Evolutionary conservation across 2,888 invertebrate species (phyloP), one percentile per base, ranked within the genome.

Genomic region (Dasypogon diadema): DNA sequence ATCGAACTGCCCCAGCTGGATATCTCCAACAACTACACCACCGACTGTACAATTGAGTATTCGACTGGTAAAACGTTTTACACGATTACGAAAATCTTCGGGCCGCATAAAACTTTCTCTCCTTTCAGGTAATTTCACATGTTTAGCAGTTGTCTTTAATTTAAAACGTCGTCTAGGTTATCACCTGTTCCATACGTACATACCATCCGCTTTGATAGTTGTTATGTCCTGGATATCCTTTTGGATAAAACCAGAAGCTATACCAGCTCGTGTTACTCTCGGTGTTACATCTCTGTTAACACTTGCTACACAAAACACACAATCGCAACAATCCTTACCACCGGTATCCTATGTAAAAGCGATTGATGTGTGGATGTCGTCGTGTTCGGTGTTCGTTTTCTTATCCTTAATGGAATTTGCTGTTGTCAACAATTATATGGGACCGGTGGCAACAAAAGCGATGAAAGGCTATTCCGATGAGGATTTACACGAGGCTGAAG

Each of bases 161-260:
- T 87, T 96, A 75, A 90, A 92, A 54, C 89, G 96, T 2, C 90
- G 96, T 1, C 88, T 96, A 18, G 96, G 96, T 14, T 96, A 96
- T 87, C 95, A 96, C 84, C 88, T 96, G 72, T 95, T 96, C 85
- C 96, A 96, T 87, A 96, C 96, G 0, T 96, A 96, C 85, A 95
- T 96, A 81, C 96, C 96, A 0, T 95, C 96, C 1, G 95, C 95
- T 0, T 88, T 96, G 79, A 96, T 96, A 83, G 96, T 96, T 56
- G 95, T 96, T 76, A 95, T 97, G 94, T 96, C 95, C 77, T 97
- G 96, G 96, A 96, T 97, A 80, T 96, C 96, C 0, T 97, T 97
- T 87, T 97, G 96, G 97, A 96, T 96, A 81, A 96, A 95, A 82
- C 95, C 95, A 0, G 96, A 96, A 85, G 96, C 96, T 4, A 95